Evolutionary conservation across 2,113 vertebrate genomes (phyloP), one percentile per base, ranked within the genome.

Genomic region (Todiramphus chloris): DNA sequence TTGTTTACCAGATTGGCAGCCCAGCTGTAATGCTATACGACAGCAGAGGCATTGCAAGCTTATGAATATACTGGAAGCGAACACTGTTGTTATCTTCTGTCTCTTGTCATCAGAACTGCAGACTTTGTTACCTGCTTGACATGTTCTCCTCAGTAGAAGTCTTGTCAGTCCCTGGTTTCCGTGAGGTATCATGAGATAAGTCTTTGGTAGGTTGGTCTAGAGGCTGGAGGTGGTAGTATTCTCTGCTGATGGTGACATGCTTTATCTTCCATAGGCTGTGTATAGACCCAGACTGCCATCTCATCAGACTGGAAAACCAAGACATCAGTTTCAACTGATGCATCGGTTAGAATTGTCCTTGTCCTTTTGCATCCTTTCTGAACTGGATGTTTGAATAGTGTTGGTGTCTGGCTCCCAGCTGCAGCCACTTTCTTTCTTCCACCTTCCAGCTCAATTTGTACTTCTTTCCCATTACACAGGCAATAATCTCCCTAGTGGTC

Each of bases 41-140:
- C 48, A 21, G 68, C 67, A 21, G 66, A 14, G 60, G 31, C 43
- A n/a, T 25, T 4, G 0, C 2, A 5, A 16, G 46, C 76, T n/a
- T 31, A 5, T 4, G 44, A 60, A 56, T 37, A 9, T 16, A 1
- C 89, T 23, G 70, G 37, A 64, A 56, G 81, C 1, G 0, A 55
- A 3, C 24, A 1, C 63, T 15, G 73, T 48, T 1, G 1, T 60
- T 35, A 3, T 7, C 83, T 11, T 4, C 67, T 77, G 67, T 37
- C 72, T 58, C 20, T 37, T 0, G 0, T 4, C 83, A 9, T 33
- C 73, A 63, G 9, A 39, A 23, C 56, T 5, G 30, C 4, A 0
- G 39, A 11, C 25, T 16, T 53, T 37, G 18, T 16, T 4, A 13
- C 27, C 78, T 60, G 21, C 55, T 24, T 13, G 21, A 37, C 37